Evolutionary conservation across 2,113 vertebrate species (phyloP).

Genomic region (Crotalus horridus): DNA sequence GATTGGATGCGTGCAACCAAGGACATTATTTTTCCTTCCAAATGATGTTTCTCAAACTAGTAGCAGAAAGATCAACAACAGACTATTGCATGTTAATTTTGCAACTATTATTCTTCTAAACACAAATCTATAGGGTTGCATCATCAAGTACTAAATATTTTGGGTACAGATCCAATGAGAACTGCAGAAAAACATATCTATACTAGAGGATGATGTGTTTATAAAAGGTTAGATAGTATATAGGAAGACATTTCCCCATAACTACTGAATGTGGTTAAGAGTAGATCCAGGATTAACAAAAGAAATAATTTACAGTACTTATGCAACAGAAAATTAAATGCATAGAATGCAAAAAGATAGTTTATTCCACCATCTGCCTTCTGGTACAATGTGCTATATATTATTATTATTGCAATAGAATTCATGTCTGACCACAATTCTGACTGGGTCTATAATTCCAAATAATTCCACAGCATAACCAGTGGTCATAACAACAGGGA

Average conservation of each 20-base stretch:
- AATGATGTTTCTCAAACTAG: conserved; percentile 54
- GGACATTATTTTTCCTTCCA: conserved; percentile 17
- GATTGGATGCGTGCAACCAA: conserved; percentile 39
- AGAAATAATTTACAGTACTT: neutral
- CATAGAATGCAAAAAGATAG: neutral
- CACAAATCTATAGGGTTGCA: neutral
- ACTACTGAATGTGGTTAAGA: neutral
- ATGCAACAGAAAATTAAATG: neutral
- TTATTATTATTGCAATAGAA: neutral
- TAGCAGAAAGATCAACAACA: neutral
- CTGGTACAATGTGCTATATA: neutral
- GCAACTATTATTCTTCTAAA: neutral
- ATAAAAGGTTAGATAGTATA: neutral
- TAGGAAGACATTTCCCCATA: neutral
- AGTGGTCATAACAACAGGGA: neutral
- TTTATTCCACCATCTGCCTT: neutral
- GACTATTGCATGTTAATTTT: conserved; percentile 35
- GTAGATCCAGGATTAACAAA: neutral
- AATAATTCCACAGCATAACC: neutral
- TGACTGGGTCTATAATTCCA: neutral
- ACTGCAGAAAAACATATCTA: neutral
- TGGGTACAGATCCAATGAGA: neutral
- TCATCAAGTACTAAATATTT: neutral
- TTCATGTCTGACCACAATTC: neutral
- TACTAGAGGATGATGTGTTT: neutral